Evolutionary conservation across 1,140 invertebrate genomes (phyloP).

Genomic region (Camponotus vicinus): DNA sequence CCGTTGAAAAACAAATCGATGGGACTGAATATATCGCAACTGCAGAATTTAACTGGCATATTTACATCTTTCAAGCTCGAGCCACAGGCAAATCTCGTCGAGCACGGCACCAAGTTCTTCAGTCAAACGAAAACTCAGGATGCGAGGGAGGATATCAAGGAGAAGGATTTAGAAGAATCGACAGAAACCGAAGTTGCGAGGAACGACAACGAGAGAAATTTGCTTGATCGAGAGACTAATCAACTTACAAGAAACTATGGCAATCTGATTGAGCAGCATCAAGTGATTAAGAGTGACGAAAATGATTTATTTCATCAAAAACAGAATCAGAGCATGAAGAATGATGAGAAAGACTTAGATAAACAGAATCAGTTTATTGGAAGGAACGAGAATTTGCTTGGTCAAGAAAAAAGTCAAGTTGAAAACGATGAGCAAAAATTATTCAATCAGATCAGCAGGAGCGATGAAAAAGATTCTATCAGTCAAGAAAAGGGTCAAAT

Average conservation of each 20-base stretch:
- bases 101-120: conserved; percentile 43
- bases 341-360: neutral
- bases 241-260: conserved; percentile 6
- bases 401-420: neutral
- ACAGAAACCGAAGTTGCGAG: neutral
- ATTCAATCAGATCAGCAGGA: neutral
- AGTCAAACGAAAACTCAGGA: conserved; percentile 18
- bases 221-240: neutral
- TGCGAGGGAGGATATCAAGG: neutral
- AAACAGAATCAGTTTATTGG: conserved; percentile 1
- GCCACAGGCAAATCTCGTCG: conserved; percentile 23
- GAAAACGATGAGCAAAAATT: neutral
- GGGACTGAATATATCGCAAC: conserved; percentile 69
- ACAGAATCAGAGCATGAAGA: neutral
- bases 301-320: neutral
- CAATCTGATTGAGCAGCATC: neutral
- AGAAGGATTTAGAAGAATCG: conserved; percentile 9
- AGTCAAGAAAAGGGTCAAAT: neutral
- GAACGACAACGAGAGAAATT: neutral
- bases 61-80: conserved; percentile 68
- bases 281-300: neutral
- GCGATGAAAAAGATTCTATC: neutral
- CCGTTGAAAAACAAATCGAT: conserved; percentile 63
- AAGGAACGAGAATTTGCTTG: neutral
- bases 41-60: conserved; percentile 68